Base-by-base conservation (phyloP, 2,888 invertebrate species). In the Therioaphis trifolii region DNA sequence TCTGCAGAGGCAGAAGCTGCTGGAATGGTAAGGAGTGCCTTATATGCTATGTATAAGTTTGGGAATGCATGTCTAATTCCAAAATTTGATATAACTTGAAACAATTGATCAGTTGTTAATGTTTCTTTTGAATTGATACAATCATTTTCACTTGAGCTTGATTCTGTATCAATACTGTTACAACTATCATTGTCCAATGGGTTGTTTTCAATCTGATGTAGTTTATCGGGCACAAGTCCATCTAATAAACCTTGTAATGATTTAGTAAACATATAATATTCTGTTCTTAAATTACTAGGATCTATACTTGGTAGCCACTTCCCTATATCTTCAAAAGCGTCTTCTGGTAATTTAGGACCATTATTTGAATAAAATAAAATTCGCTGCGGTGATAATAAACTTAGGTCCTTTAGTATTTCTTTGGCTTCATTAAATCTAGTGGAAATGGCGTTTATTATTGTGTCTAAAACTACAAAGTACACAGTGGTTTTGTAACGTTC, bases 1-100 rank as follows among this genome's bases (percentile, higher is more conserved):
- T 77, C 63, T n/a, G 77, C 77, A 24, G 63, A 77, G 43, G 43
- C 61, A 63, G 63, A 43, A 43, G 77, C 29, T 21, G 46, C 63
- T 40, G 46, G 21, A 24, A 77, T 43, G n/a, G 63, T 63, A 43
- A 63, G 21, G 24, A 63, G 27, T 24, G 63, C 58, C 58, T 24
- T 58, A 58, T 58, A 58, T 21, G 58, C 58, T 58, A 58, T 58
- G 11, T 58, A 58, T 58, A 21, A 58, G 58, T 58, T 58, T 24
- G 58, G 58, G 24, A 58, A 58, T 58, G 58, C 58, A 58, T 58
- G 58, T 58, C 58, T 58, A 24, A 58, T 58, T 58, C 58, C 58
- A 58, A 58, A 58, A 58, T 58, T 58, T 58, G 58, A 58, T 58
- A 58, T 12, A 58, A 58, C 24, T 58, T 58, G 58, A 58, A 58